Evolutionary conservation across 2,888 invertebrate genomes (phyloP).

Genomic region (Archaeoteleia sp.): DNA sequence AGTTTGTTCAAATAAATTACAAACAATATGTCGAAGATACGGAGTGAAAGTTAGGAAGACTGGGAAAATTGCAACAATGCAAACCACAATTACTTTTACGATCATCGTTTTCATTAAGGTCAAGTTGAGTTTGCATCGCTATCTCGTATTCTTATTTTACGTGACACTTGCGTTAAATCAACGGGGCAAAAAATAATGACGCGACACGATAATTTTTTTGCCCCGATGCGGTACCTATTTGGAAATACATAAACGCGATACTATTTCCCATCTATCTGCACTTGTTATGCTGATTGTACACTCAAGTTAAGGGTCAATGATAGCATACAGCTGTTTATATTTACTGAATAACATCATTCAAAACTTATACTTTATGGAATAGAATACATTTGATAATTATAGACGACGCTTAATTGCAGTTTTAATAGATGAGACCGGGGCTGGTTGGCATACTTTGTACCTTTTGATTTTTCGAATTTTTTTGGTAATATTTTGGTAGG

Average conservation of each 20-base stretch:
- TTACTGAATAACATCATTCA: slow-evolving; percentile 13
- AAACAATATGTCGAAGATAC: too few species aligned
- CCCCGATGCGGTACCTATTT: slow-evolving; percentile 21
- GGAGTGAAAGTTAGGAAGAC: not conserved
- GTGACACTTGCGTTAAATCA: slow-evolving; percentile 32
- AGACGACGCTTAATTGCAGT: too few species aligned
- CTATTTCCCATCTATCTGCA: slow-evolving; percentile 21
- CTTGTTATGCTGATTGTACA: slow-evolving; percentile 29
- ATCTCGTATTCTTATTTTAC: slow-evolving; percentile 32
- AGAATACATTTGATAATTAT: too few species aligned
- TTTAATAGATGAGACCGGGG: too few species aligned
- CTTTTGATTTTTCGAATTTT: too few species aligned
- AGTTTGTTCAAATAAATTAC: too few species aligned
- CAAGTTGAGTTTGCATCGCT: slow-evolving; percentile 39
- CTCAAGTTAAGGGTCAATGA: slow-evolving; percentile 34
- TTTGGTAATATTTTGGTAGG: too few species aligned
- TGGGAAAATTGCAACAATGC: slow-evolving; percentile 12
- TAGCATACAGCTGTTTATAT: slow-evolving; percentile 25
- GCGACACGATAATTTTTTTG: slow-evolving; percentile 34
- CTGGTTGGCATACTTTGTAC: too few species aligned
- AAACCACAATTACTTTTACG: slow-evolving; percentile 17
- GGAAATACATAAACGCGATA: slow-evolving; percentile 25
- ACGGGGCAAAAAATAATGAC: slow-evolving; percentile 31
- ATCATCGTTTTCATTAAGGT: slow-evolving; percentile 40
- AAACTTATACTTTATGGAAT: too few species aligned